Conservation (phyloP, 2,113 vertebrate genomes). For the Sula dactylatra region DNA sequence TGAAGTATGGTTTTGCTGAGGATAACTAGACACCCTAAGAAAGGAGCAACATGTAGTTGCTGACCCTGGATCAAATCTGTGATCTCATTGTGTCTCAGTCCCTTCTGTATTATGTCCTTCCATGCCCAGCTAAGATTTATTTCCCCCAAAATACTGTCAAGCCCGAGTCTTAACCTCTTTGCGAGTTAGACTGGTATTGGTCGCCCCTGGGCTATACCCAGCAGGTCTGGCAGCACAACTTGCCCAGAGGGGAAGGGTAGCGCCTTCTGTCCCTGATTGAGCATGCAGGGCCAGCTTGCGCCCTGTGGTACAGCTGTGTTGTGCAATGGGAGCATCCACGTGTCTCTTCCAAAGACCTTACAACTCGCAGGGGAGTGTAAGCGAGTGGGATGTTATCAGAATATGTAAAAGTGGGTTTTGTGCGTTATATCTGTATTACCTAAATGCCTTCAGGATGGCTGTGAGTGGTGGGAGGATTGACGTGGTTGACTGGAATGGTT, state of each 20-base stretch:
- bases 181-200: rapidly evolving
- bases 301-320: background rate
- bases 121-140: background rate
- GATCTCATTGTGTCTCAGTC: background rate
- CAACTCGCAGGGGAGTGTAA: background rate
- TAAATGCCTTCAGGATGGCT: background rate
- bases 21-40: background rate
- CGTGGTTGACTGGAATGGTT: background rate
- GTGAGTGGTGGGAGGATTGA: background rate
- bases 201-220: background rate
- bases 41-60: background rate
- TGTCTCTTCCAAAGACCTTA: background rate
- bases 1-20: background rate
- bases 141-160: too few relatives aligned
- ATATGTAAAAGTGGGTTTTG: background rate
- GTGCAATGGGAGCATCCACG: background rate
- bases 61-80: background rate
- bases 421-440: background rate
- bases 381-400: background rate
- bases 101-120: background rate
- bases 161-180: too few relatives aligned
- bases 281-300: background rate
- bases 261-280: background rate
- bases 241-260: background rate
- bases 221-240: background rate